These are phyloP conservation scores for Solenopsis fugax DNA, from an alignment of 1,140 invertebrate genomes.

Conservation along the genomic window DNA sequence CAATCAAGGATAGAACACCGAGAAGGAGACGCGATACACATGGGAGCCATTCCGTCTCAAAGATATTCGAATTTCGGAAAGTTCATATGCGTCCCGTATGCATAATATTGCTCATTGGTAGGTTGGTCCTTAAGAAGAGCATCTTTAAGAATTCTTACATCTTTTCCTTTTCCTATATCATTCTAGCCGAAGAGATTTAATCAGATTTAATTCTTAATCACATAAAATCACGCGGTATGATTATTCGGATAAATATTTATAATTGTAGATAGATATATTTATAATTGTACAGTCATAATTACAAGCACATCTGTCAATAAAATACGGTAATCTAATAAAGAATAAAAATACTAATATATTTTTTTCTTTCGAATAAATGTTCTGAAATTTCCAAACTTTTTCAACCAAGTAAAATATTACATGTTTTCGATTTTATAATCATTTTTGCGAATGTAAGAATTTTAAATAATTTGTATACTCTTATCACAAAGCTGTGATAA, in stretches of 20 bases:
- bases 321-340: not conserved
- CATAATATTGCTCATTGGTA: slow-evolving; percentile 45
- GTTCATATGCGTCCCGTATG: slow-evolving; percentile 57
- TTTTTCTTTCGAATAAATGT: not conserved
- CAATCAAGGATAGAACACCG: slow-evolving; percentile 26
- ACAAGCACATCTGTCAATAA: not conserved
- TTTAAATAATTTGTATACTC: not conserved
- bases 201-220: not conserved
- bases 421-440: not conserved
- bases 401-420: not conserved
- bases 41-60: slow-evolving; percentile 35
- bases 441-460: not conserved
- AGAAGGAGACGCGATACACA: slow-evolving; percentile 49
- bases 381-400: not conserved
- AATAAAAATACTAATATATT: not conserved
- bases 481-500: not conserved
- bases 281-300: not conserved
- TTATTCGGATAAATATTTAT: not conserved
- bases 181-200: not conserved
- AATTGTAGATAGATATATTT: not conserved
- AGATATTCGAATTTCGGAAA: slow-evolving; percentile 60
- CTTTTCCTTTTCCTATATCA: not conserved
- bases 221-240: not conserved
- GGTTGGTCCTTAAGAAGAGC: not conserved
- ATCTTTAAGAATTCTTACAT: slow-evolving; percentile 29